phyloP scores from a whole-genome alignment of 2,888 invertebrate genomes.

The Chaetoderma sp. region DNA sequence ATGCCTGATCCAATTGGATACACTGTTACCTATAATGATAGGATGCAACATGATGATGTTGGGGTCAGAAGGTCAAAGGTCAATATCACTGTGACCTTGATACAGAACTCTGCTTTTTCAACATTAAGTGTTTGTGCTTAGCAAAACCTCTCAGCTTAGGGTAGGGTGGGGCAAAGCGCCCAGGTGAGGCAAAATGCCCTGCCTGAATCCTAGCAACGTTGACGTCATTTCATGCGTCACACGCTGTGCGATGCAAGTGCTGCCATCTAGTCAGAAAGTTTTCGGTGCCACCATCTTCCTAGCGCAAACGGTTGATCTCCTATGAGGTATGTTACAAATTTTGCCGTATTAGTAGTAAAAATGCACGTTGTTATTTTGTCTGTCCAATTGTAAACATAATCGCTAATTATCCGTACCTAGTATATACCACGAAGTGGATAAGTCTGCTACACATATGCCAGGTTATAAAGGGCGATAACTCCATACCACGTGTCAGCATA shows the following conservation, averaged over 20 bases:
- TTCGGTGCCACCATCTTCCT: not conserved
- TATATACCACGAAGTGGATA: no score
- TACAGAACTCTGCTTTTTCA: no score
- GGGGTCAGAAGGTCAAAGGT: no score
- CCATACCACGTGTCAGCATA: not conserved
- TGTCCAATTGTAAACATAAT: no score
- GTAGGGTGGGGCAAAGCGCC: conserved; percentile 1
- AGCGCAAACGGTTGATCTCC: not conserved
- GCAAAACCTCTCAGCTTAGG: no score
- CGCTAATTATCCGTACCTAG: no score
- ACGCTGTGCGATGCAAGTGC: not conserved
- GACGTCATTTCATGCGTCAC: not conserved
- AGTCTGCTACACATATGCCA: not conserved
- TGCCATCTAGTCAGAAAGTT: not conserved
- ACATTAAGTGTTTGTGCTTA: no score
- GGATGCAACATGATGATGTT: no score
- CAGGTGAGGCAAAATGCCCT: not conserved
- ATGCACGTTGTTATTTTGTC: not conserved
- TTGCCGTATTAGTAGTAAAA: not conserved
- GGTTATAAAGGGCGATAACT: not conserved
- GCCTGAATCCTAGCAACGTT: not conserved
- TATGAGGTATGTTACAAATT: not conserved
- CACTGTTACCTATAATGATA: no score
- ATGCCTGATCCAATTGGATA: no score
- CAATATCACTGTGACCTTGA: no score